These are phyloP conservation scores for Megaleporinus macrocephalus DNA, from an alignment of 2,113 vertebrate genomes.

Conservation along the genomic window DNA sequence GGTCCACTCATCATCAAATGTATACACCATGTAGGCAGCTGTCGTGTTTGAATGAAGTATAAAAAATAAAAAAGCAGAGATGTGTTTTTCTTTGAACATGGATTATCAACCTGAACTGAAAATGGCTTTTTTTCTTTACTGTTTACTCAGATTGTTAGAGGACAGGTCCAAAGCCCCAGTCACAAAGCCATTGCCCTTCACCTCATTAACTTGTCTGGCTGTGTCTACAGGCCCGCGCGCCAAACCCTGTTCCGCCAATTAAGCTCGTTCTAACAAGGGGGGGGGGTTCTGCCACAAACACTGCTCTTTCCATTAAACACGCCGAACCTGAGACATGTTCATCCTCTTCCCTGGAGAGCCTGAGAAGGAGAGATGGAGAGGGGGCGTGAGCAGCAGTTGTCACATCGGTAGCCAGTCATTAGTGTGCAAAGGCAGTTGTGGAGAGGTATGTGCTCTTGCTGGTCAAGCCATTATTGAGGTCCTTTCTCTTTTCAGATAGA, in stretches of 20 bases:
- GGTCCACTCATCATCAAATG: too few relatives aligned
- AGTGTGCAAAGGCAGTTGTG: background rate
- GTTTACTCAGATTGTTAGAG: background rate
- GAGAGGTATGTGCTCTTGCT: background rate
- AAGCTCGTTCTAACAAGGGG: background rate
- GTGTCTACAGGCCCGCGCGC: background rate
- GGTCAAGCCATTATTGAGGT: background rate
- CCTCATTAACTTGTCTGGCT: background rate
- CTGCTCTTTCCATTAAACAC: slow-evolving; percentile 1
- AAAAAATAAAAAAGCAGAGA: background rate
- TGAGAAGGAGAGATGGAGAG: background rate
- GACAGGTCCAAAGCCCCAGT: background rate
- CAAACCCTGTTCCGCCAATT: slow-evolving; percentile 4
- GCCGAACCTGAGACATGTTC: slow-evolving; percentile 4
- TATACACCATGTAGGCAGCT: too few relatives aligned
- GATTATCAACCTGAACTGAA: too few relatives aligned
- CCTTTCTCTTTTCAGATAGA: background rate
- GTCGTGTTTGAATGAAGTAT: too few relatives aligned
- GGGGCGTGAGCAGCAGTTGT: slow-evolving; percentile 20
- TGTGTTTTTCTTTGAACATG: too few relatives aligned
- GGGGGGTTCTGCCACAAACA: background rate
- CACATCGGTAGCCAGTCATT: background rate
- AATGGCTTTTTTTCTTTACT: too few relatives aligned
- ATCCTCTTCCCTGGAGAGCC: background rate
- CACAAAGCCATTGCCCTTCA: background rate